Base-by-base conservation (phyloP, 2,888 invertebrate species). In the Fragum fragum region DNA sequence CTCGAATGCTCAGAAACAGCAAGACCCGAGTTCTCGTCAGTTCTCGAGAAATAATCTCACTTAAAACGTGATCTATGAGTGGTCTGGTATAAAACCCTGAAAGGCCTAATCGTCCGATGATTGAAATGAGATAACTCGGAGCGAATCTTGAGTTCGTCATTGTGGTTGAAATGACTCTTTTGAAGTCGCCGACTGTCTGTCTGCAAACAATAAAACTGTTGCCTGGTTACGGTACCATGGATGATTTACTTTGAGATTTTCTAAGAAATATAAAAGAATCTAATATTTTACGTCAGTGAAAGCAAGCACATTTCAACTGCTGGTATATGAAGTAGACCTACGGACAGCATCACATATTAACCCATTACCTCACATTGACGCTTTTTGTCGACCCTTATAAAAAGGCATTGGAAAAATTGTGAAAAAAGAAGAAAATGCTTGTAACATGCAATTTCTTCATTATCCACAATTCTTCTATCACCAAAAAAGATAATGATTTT, bases 21-120 rank as follows among this genome's bases (percentile, higher is more conserved):
- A 66, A 66, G 39, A 21, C 28, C 63, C 61, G 21, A 42, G 39
- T 9, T 66, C 69, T 76, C 78, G 81, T 73, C 71, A 76, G 74
- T 79, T 81, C 76, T 81, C 79, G 74, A 71, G 74, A 73, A 59
- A 57, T 52, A 78, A 73, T 73, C 73, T 78, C 73, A 72, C 78
- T 78, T 76, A 79, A 85, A 85, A 82, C 78, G 81, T 85, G 85
- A 85, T 85, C 71, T 82, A 85, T 82, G 75, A 71, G 63, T 26
- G 78, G 53, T 84, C 83, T 84, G 83, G 83, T 47, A 75, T 53
- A 72, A 42, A 72, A 73, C 73, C 61, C 68, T 39, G 71, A 71
- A 18, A 72, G 74, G 61, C 72, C 73, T 82, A 82, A 85, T 80
- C 78, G 78, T 26, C 52, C 63, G 77, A 11, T 82, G 85, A 85